A percentile compares a stretch with the other conserved stretches of the same genome.
Conservation (phyloP, 2,888 invertebrate genomes). For the Byasa hedistus region DNA sequence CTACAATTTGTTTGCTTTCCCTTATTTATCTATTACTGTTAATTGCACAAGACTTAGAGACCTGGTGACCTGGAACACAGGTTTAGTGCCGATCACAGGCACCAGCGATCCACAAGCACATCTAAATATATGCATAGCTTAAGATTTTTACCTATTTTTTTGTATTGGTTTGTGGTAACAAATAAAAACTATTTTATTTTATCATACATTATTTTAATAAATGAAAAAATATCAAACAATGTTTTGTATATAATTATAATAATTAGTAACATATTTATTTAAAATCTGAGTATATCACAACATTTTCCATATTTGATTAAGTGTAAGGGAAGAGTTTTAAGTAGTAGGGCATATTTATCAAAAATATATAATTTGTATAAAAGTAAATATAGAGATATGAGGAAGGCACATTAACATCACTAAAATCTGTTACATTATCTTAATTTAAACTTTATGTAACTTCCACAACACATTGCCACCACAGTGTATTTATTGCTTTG, state of each 20-base stretch:
- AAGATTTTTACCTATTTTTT: too few species aligned
- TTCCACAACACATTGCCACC: too few species aligned
- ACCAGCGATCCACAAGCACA: too few species aligned
- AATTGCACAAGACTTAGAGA: too few species aligned
- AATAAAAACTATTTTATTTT: too few species aligned
- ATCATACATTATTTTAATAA: constrained; percentile 15
- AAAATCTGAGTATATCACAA: constrained; percentile 51
- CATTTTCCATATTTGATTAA: constrained; percentile 39
- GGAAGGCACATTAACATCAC: constrained; percentile 47
- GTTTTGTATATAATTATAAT: constrained; percentile 31
- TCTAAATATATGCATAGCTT: too few species aligned
- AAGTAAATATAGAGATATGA: constrained; percentile 31
- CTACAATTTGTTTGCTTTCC: too few species aligned
- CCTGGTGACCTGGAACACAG: too few species aligned
- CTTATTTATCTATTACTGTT: too few species aligned
- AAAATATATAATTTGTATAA: constrained; percentile 33
- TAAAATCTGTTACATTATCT: not conserved
- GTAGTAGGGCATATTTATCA: constrained; percentile 38
- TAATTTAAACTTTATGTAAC: not conserved
- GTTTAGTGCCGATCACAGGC: too few species aligned
- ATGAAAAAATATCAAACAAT: constrained; percentile 30
- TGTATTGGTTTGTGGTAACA: too few species aligned
- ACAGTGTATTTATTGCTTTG: not conserved
- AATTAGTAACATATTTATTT: constrained; percentile 34
- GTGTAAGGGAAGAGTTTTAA: constrained; percentile 43